These are phyloP conservation scores for Gopherus flavomarginatus DNA, from an alignment of 2,113 vertebrate species.

Conservation along the genomic window DNA sequence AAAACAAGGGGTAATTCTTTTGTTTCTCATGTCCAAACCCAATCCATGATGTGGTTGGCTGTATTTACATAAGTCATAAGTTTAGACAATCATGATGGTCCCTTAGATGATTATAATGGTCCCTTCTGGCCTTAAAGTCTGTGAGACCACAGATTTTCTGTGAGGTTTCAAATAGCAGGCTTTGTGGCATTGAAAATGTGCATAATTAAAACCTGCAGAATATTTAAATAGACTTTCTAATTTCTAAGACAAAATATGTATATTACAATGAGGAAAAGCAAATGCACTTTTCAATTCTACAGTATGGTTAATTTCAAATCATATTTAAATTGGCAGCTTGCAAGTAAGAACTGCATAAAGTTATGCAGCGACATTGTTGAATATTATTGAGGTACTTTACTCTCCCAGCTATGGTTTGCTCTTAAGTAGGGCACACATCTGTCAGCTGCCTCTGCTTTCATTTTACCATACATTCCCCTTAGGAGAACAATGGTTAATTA, in stretches of 20 bases:
- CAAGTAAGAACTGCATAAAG: not conserved
- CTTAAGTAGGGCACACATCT: not conserved
- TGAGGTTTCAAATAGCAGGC: not conserved
- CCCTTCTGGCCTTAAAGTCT: not conserved
- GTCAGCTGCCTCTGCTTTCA: not conserved
- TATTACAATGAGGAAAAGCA: not conserved
- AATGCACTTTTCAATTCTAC: not conserved
- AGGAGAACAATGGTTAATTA: conserved; percentile 9
- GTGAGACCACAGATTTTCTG: not conserved
- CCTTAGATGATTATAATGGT: not conserved
- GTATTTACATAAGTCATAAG: not conserved
- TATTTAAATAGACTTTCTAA: not conserved
- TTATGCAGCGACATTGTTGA: not conserved
- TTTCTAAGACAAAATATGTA: not conserved
- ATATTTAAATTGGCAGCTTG: not conserved
- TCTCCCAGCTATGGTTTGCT: not conserved
- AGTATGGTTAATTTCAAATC: not conserved
- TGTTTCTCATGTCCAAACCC: not conserved
- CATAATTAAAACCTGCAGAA: not conserved
- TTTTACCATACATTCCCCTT: fast-evolving
- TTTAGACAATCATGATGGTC: not conserved
- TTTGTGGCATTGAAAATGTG: not conserved
- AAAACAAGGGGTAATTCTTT: not conserved
- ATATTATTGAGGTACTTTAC: not conserved
- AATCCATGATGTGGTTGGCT: not conserved